Base-by-base conservation (phyloP, 2,113 vertebrate species). In the Larimichthys polyactis region DNA sequence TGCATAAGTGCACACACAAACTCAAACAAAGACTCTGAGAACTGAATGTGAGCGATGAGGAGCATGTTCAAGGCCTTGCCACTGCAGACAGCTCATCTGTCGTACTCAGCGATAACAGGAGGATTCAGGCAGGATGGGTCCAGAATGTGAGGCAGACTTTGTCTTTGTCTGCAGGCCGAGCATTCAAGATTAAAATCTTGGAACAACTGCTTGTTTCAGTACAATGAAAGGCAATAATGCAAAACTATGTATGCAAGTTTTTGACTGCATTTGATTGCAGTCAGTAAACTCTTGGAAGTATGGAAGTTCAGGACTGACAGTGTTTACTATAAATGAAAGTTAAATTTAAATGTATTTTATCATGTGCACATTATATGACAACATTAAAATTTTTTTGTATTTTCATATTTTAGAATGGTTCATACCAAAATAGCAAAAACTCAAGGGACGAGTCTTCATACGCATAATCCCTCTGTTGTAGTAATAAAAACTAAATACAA, bases 81-180 rank as follows among this genome's bases (percentile, higher is more conserved):
- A 60, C 87, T 72, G 51, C 76, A 91, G 83, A 86, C 81, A 71
- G 75, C 79, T 89, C 91, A 85, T 87, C 85, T 76, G 85, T 89
- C 63, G 65, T 85, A 84, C 79, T 79, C 46, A 36, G 75, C 88
- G 85, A 90, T 77, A 87, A 68, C 83, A 74, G 15, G 48, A 54
- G 75, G 85, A 86, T 82, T 85, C 55, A 68, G 77, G 62, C 40
- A 1, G 17, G 65, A 79, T 44, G 65, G 44, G 62, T 60, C 49
- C 88, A 89, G 79, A 87, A 79, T 81, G 67, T 55, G 78, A 81
- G 71, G 78, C 85, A 84, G 80, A 75, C 85, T 64, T 72, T 51
- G 69, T 73, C 63, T 83, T 58, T 69, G 78, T 82, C 81, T 77
- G 78, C 40, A 77, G 75, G 76, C 84, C 3, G 17, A 51, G 58